A percentile compares a stretch with the other conserved stretches of the same genome.
Evolutionary conservation across 2,888 invertebrate species (phyloP).

Genomic region (Drosophila quasianomalipes): DNA sequence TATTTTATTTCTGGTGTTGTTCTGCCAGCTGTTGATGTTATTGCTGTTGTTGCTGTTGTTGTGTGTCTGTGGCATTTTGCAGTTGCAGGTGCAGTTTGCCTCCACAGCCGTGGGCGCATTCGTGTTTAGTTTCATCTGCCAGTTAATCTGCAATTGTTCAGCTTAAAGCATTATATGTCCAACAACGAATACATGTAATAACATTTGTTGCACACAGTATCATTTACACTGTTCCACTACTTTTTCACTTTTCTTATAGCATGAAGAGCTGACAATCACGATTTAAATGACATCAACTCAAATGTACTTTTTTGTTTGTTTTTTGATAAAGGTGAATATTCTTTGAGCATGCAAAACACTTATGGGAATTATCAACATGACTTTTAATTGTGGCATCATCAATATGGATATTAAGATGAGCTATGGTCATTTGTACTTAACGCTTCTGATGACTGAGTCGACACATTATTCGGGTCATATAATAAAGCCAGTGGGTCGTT

Average conservation of each 20-base stretch:
- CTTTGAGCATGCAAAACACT: neutral
- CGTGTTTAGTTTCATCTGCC: constrained; percentile 17
- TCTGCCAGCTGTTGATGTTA: constrained; percentile 14
- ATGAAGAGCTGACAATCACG: neutral
- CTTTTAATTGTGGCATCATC: neutral
- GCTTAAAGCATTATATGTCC: neutral
- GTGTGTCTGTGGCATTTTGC: constrained; percentile 42
- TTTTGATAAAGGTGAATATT: neutral
- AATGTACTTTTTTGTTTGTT: neutral
- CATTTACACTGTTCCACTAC: neutral
- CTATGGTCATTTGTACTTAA: neutral
- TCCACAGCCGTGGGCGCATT: constrained; percentile 22
- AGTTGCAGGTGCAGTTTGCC: constrained; percentile 47
- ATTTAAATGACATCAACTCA: neutral
- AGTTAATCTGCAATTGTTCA: constrained; percentile 23
- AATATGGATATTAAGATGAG: neutral
- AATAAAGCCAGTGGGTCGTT: constrained; percentile 56
- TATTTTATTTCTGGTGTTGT: constrained; percentile 26
- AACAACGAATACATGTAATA: neutral
- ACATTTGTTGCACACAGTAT: neutral
- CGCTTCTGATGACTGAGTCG: neutral
- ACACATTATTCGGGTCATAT: constrained; percentile 31
- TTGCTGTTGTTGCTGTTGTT: constrained; percentile 12
- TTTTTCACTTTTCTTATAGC: neutral
- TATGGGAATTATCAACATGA: neutral